Evolutionary conservation across 2,888 invertebrate species (phyloP).

Genomic region (Hypomecis atomaria): DNA sequence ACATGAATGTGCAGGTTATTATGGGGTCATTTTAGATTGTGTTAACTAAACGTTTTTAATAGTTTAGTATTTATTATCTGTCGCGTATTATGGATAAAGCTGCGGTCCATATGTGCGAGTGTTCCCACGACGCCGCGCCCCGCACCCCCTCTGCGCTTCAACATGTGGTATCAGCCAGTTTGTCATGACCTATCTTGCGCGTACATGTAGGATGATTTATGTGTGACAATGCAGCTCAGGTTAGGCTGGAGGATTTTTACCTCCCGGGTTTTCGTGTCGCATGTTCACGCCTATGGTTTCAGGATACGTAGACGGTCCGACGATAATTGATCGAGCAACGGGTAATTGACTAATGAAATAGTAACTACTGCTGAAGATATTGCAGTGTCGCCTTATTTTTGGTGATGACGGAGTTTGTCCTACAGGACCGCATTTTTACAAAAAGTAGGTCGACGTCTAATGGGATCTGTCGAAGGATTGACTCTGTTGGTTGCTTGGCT

Average conservation of each 20-base stretch:
- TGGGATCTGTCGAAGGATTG: conserved; percentile 27
- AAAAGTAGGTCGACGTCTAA: conserved; percentile 33
- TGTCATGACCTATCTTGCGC: conserved; percentile 56
- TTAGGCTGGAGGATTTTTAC: conserved; percentile 63
- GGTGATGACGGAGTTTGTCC: conserved; percentile 33
- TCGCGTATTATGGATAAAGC: conserved; percentile 78
- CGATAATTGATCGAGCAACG: conserved; percentile 76
- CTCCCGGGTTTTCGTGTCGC: conserved; percentile 73
- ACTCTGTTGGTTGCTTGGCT: conserved; percentile 7
- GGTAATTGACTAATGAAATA: conserved; percentile 76
- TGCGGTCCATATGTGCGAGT: conserved; percentile 79
- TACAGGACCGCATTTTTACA: conserved; percentile 26
- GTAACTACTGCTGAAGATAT: conserved; percentile 47
- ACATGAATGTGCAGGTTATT: conserved; percentile 65
- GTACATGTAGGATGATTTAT: conserved; percentile 40
- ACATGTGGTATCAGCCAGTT: conserved; percentile 73
- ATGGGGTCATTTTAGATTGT: conserved; percentile 64
- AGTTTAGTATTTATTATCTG: conserved; percentile 62
- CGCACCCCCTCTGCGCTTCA: conserved; percentile 56
- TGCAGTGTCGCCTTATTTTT: conserved; percentile 45
- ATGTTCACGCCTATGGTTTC: conserved; percentile 78
- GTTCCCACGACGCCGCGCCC: conserved; percentile 73
- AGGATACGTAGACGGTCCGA: conserved; percentile 60
- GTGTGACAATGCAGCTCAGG: conserved; percentile 50
- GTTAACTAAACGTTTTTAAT: conserved; percentile 72